Evolutionary conservation across 2,797 vertebrate species (phyloP).

Genomic region (Sus cebifrons): DNA sequence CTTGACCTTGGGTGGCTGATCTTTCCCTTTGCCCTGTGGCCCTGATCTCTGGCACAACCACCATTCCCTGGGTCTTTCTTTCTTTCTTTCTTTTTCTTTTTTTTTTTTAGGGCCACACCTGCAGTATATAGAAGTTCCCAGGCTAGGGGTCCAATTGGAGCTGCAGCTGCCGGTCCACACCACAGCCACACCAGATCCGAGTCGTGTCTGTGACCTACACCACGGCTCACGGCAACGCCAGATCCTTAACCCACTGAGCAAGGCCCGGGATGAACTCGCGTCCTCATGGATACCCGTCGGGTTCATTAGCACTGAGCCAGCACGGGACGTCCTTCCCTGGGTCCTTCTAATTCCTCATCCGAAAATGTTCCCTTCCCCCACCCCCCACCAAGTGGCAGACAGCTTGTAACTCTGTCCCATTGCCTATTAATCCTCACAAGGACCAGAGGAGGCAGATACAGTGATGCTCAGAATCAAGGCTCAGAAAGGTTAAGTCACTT

Average conservation of each 20-base stretch:
- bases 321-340: not conserved
- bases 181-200: no score
- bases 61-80: not conserved
- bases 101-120: no score
- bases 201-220: no score
- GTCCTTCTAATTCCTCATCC: not conserved
- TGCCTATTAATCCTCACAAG: not conserved
- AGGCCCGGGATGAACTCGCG: no score
- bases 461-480: not conserved
- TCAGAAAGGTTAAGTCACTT: constrained; percentile 59
- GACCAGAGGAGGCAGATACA: not conserved
- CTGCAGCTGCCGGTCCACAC: no score
- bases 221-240: no score
- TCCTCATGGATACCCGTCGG: no score
- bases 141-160: no score
- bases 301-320: no score
- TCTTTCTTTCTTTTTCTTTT: no score
- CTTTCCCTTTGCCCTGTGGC: not conserved
- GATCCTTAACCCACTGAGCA: no score
- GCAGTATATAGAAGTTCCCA: no score
- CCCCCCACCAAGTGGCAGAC: not conserved
- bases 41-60: not conserved
- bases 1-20: not conserved
- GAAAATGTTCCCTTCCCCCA: not conserved
- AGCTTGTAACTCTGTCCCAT: not conserved